Evolutionary conservation across 2,113 vertebrate species (phyloP), one percentile per base, ranked within the genome.

Genomic region (Enhydra lutris): DNA sequence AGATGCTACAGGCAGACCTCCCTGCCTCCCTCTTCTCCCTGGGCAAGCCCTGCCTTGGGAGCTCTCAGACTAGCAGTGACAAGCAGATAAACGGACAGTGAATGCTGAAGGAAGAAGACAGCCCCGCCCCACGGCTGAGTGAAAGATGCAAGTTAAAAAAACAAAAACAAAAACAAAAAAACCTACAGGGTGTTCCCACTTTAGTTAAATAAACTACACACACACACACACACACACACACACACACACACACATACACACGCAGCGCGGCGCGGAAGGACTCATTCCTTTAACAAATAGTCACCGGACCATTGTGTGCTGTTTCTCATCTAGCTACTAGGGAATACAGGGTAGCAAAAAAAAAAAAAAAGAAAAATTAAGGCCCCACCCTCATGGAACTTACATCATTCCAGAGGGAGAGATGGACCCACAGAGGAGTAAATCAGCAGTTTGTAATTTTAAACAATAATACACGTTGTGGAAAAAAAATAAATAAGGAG

Each of bases 71-170:
- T 7, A 2, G 1, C 4, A 2, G 34, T 11, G 24, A 73, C 61
- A 21, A 39, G 34, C 63, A 73, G 1, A 17, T 59, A 55, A 89
- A 65, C 80, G 8, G 34, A 21, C 7, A 23, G 59, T 24, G 52
- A 57, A 23, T 0, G 0, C 23, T 14, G 8, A 47, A 17, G 11
- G 36, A 15, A 61, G 52, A 36, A 39, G 50, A 71, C 1, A 6
- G 23, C 29, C 50, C 50, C 42, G 71, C 50, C 71, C 4, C 57
- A 34, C 0, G 0, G 63, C 50, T 15, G 15, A 26, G 29, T 21
- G 79, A 52, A 12, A 87, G 74, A 67, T 57, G 13, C 45, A 14
- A 52, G 59, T 67, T 45, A 17, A 4, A 57, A 71, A 55, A 29
- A n/a, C 0, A 10, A 50, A 50, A 50, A 50, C 2, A 50, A 50